These are phyloP conservation scores for Myioborus miniatus DNA, from an alignment of 2,797 vertebrate genomes.

Conservation along the genomic window DNA sequence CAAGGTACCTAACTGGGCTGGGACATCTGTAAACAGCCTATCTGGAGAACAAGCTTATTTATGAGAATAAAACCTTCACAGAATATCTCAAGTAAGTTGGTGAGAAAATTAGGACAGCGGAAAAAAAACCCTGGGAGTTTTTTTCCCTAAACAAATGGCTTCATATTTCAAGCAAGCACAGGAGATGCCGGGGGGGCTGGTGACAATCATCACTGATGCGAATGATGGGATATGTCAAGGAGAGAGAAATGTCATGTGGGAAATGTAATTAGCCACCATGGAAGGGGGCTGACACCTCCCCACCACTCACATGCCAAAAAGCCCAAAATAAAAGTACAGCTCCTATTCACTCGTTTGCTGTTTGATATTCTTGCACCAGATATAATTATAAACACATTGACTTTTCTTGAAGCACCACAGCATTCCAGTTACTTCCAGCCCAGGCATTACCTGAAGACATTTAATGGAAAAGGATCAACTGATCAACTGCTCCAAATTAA, in stretches of 20 bases:
- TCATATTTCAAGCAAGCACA: conserved; percentile 35
- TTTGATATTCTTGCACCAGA: background rate
- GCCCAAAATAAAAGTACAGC: background rate
- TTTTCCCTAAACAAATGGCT: conserved; percentile 39
- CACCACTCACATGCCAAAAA: conserved; percentile 3
- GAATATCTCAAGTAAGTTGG: background rate
- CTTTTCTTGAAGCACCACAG: background rate
- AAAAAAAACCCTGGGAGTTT: background rate
- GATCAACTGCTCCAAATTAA: background rate
- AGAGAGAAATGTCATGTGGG: conserved; percentile 61
- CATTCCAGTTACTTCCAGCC: background rate
- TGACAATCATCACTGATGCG: conserved; percentile 57
- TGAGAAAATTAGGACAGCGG: background rate
- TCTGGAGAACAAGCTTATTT: background rate
- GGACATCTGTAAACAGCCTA: background rate
- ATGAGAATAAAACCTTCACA: background rate
- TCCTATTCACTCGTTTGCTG: background rate
- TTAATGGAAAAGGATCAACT: background rate
- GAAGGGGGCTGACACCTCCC: conserved; percentile 13
- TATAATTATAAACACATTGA: background rate
- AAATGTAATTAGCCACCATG: conserved; percentile 42
- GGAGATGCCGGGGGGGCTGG: conserved; percentile 22
- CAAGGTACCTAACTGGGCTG: background rate
- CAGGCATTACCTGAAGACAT: background rate
- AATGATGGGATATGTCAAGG: conserved; percentile 60